Percentiles rank a stretch among this genome's conserved stretches.
phyloP scores from a whole-genome alignment of 1,140 invertebrate species.

The Conopomorpha cramerella region DNA sequence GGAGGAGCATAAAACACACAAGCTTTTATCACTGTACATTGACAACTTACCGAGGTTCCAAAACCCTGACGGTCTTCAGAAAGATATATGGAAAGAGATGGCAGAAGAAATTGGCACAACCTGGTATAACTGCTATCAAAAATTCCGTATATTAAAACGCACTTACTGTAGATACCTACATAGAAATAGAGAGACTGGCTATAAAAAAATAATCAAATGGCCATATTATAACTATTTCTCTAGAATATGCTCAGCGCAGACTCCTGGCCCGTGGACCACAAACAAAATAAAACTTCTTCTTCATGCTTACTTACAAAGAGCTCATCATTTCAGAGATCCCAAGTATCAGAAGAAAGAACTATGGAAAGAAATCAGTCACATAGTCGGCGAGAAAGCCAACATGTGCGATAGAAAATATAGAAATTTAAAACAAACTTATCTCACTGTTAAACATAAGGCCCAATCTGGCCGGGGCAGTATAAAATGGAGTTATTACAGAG shows the following conservation, averaged over 20 bases:
- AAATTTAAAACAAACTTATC: constrained; percentile 47
- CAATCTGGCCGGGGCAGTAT: constrained; percentile 22
- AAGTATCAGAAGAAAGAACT: constrained; percentile 45
- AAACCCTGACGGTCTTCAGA: constrained; percentile 25
- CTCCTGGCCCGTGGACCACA: constrained; percentile 29
- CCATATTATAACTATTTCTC: constrained; percentile 44
- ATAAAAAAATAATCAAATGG: constrained; percentile 43
- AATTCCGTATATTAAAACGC: constrained; percentile 48
- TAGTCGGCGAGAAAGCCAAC: constrained; percentile 25
- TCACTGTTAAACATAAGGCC: constrained; percentile 29
- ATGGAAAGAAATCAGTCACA: constrained; percentile 38
- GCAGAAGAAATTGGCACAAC: constrained; percentile 30
- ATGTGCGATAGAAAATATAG: constrained; percentile 46
- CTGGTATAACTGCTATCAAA: constrained; percentile 47
- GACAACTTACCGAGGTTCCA: constrained; percentile 38
- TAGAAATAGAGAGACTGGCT: constrained; percentile 21
- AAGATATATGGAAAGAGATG: constrained; percentile 45
- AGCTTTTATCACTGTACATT: constrained; percentile 31
- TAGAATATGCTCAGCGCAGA: constrained; percentile 38
- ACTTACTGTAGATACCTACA: constrained; percentile 45
- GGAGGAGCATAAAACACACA: constrained; percentile 35
- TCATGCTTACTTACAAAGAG: constrained; percentile 31
- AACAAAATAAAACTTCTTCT: constrained; percentile 32
- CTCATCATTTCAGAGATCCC: constrained; percentile 36
- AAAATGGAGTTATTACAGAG: constrained; percentile 45